Evolutionary conservation across 2,797 vertebrate species (phyloP), one percentile per base, ranked within the genome.

Genomic region (Zalophus californianus): DNA sequence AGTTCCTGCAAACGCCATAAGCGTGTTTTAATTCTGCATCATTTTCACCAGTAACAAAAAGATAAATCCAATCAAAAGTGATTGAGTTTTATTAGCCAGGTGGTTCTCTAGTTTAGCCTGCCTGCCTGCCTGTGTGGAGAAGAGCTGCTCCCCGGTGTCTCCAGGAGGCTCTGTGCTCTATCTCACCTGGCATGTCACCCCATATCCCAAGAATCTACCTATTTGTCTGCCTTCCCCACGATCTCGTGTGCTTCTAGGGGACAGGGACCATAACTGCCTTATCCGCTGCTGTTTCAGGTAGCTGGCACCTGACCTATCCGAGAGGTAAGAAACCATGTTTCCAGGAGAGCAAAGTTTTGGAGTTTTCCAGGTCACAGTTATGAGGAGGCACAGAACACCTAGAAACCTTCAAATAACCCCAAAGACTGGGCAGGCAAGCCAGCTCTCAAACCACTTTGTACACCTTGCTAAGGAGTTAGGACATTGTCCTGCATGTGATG

Each of bases 21-120:
- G 44, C n/a, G 2, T 79, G 56, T 64, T 73, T 95, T 72, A 56
- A 66, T 89, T 20, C 93, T 15, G 38, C 27, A 23, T 83, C 5
- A 0, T 91, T 77, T 70, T 62, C 4, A 0, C 80, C 52, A 18
- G 88, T 83, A 73, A 80, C 82, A 48, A 18, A 85, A 96, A 88
- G 66, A 68, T 86, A 72, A 80, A 91, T 90, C 52, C 64, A 92
- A 14, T 91, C 41, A 48, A 38, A 85, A 89, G n/a, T 16, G 62
- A 25, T 14, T 2, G 80, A 68, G 25, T 70, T 94, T 86, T 92
- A 54, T 50, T 56, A 80, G 64, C 78, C 68, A 54, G 56, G 86
- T 56, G 50, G 32, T 48, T 86, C 60, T 54, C 41, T 13, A 58
- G 44, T 21, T 70, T 38, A 7, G 4, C 14, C 68, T 56, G 64